Percentiles rank a stretch among this genome's conserved stretches.
Conservation (phyloP, 2,888 invertebrate genomes). For the Megastigmus dorsalis region DNA sequence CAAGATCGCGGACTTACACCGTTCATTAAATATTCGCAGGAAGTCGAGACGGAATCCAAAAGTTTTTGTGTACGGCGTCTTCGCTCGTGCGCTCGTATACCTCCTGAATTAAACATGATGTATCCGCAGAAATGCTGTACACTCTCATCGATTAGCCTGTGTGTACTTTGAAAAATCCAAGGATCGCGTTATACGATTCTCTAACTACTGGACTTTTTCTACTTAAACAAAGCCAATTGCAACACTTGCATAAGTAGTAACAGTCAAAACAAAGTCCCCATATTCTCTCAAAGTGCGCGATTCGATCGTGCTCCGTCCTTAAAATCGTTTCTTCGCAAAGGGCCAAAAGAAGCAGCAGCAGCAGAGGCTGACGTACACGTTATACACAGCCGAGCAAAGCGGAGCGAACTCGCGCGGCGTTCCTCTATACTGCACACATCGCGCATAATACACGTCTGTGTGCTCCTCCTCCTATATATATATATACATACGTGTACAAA, state of each 20-base stretch:
- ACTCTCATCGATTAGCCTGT: not conserved
- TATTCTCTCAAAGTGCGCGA: not conserved
- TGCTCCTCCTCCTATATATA: not conserved
- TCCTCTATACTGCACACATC: constrained; percentile 12
- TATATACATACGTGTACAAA: not conserved
- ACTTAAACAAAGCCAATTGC: too few species aligned
- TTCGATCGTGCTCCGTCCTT: constrained; percentile 11
- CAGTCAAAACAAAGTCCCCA: not conserved
- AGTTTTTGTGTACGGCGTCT: too few species aligned
- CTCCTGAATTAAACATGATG: too few species aligned
- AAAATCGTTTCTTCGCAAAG: not conserved
- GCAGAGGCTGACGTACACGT: not conserved
- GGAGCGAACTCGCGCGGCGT: constrained; percentile 17
- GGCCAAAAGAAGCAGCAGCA: too few species aligned
- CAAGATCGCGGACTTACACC: too few species aligned
- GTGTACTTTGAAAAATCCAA: too few species aligned
- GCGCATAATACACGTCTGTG: not conserved
- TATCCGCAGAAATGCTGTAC: not conserved
- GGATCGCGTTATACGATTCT: too few species aligned
- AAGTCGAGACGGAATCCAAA: not conserved
- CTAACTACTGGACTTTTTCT: too few species aligned
- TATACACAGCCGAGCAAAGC: not conserved
- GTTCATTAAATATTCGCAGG: too few species aligned
- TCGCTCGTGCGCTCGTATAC: too few species aligned
- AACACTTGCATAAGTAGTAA: too few species aligned